These are phyloP conservation scores for Rhinichthys klamathensis DNA, from an alignment of 2,113 vertebrate species.

Conservation along the genomic window DNA sequence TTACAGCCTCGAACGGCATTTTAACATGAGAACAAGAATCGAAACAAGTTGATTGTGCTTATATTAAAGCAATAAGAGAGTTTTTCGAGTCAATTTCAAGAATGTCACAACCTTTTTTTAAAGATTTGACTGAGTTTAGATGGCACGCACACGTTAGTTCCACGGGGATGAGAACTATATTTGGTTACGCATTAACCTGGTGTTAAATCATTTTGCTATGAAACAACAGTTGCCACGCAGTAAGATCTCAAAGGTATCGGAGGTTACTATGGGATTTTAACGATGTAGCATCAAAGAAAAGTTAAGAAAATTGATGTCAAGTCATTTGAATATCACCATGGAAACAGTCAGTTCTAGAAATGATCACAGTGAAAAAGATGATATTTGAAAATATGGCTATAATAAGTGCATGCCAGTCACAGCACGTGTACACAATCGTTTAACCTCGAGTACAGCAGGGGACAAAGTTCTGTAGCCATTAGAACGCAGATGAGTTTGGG, in stretches of 20 bases:
- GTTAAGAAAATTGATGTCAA: not conserved
- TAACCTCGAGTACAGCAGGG: not conserved
- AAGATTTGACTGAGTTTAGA: not conserved
- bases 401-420: not conserved
- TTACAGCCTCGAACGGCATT: not conserved
- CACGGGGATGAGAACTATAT: not conserved
- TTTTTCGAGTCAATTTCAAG: not conserved
- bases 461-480: constrained; percentile 20
- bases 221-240: constrained; percentile 10
- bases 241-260: constrained; percentile 6
- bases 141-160: not conserved
- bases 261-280: constrained; percentile 7
- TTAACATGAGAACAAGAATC: not conserved
- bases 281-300: constrained; percentile 28
- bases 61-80: constrained; percentile 10
- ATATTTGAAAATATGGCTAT: not conserved
- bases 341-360: not conserved
- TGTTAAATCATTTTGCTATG: not conserved
- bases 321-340: constrained; percentile 32
- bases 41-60: not conserved
- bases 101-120: not conserved
- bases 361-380: constrained; percentile 4
- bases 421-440: not conserved
- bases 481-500: constrained; percentile 17
- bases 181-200: constrained; percentile 21